phyloP scores from a whole-genome alignment of 2,797 vertebrate species.

The Nasua narica region DNA sequence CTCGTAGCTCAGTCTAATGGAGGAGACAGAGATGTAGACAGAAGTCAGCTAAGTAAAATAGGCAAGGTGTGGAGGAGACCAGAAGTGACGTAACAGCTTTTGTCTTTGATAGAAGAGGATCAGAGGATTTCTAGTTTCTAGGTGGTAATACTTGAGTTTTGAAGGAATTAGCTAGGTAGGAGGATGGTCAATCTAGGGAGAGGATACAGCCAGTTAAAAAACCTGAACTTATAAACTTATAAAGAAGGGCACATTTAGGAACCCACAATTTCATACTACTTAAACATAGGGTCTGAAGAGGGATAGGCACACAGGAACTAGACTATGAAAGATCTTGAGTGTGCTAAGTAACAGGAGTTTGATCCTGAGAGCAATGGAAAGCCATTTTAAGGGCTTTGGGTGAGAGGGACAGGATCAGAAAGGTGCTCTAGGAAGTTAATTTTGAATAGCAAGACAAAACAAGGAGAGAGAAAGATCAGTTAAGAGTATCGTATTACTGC shows the following conservation, averaged over 20 bases:
- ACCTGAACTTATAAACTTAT: background rate
- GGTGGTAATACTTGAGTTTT: slow-evolving; percentile 10
- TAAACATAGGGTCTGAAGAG: background rate
- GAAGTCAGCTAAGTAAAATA: slow-evolving; percentile 25
- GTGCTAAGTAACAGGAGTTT: background rate
- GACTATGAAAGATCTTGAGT: slow-evolving; percentile 4
- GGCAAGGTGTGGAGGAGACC: background rate
- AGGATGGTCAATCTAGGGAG: background rate
- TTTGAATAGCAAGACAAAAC: slow-evolving; percentile 15
- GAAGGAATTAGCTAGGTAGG: background rate
- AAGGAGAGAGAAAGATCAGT: background rate
- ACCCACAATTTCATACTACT: background rate
- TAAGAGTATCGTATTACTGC: background rate
- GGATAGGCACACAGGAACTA: background rate
- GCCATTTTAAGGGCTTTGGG: background rate
- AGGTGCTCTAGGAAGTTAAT: slow-evolving; percentile 28
- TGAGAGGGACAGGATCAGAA: background rate
- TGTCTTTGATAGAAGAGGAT: background rate
- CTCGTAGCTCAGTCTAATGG: background rate
- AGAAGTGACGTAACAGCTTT: slow-evolving; percentile 5
- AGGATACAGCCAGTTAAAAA: background rate
- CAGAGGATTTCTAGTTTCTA: background rate
- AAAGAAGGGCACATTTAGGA: background rate
- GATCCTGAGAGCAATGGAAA: background rate
- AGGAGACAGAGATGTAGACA: background rate